These are phyloP conservation scores for Meteorus colon DNA, from an alignment of 2,888 invertebrate species.

Conservation along the genomic window DNA sequence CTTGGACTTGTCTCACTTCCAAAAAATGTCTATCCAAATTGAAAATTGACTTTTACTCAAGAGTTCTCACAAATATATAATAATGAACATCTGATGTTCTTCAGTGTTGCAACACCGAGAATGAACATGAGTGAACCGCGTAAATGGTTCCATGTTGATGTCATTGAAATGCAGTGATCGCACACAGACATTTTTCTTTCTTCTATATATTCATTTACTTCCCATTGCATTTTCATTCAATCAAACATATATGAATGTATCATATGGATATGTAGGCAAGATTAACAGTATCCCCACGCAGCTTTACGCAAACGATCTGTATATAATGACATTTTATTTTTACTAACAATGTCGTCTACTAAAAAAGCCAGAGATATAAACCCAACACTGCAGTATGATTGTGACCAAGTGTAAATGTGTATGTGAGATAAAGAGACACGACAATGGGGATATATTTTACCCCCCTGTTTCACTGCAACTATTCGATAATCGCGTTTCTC, in stretches of 20 bases:
- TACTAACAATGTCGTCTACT: constrained; percentile 68
- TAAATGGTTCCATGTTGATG: background rate
- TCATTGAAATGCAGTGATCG: background rate
- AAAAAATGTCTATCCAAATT: background rate
- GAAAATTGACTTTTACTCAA: background rate
- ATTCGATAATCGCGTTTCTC: background rate
- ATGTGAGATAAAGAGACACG: background rate
- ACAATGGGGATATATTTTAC: background rate
- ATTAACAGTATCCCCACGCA: constrained; percentile 48
- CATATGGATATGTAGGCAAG: background rate
- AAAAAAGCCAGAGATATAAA: constrained; percentile 46
- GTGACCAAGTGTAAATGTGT: background rate
- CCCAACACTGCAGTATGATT: background rate
- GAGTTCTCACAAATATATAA: background rate
- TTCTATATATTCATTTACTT: background rate
- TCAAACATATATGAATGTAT: background rate
- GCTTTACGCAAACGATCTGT: constrained; percentile 56
- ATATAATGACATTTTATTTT: constrained; percentile 68
- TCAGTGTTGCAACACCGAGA: background rate
- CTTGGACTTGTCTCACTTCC: constrained; percentile 12
- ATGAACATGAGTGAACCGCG: background rate
- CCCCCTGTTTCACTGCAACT: constrained; percentile 4
- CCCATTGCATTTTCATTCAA: background rate
- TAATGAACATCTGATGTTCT: background rate
- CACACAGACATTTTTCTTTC: background rate